Percentiles rank a stretch among this genome's conserved stretches.
phyloP scores from a whole-genome alignment of 2,797 vertebrate species.

The Ptychobarbus kaznakovi region DNA sequence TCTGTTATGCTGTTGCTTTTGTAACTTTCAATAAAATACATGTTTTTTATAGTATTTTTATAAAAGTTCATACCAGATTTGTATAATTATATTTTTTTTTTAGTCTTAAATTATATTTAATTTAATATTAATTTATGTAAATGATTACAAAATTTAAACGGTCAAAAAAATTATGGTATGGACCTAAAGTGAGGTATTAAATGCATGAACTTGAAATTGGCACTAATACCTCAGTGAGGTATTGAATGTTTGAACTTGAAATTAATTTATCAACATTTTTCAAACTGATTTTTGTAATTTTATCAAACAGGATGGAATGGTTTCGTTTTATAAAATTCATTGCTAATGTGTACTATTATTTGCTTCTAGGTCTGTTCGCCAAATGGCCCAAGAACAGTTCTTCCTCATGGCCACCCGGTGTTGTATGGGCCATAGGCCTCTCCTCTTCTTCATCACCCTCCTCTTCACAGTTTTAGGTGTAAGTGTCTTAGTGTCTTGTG shows the following conservation, averaged over 20 bases:
- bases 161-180: too few relatives aligned
- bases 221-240: background rate
- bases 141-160: background rate
- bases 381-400: slow-evolving; percentile 99
- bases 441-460: slow-evolving; percentile 98
- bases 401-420: slow-evolving; percentile 99
- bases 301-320: background rate
- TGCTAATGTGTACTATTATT: background rate
- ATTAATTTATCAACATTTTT: background rate
- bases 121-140: background rate
- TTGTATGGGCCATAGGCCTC: slow-evolving; percentile 98
- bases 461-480: slow-evolving; percentile 98
- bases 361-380: slow-evolving; percentile 90
- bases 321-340: background rate
- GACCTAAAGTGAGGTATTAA: background rate
- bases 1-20: background rate
- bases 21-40: background rate
- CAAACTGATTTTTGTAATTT: background rate
- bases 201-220: too few relatives aligned
- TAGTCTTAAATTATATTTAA: background rate
- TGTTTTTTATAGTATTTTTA: background rate
- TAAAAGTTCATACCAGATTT: background rate
- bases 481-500: slow-evolving; percentile 76
- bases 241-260: too few relatives aligned
- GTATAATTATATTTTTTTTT: background rate